These are phyloP conservation scores for Sula dactylatra DNA, from an alignment of 2,113 vertebrate genomes.

Conservation along the genomic window DNA sequence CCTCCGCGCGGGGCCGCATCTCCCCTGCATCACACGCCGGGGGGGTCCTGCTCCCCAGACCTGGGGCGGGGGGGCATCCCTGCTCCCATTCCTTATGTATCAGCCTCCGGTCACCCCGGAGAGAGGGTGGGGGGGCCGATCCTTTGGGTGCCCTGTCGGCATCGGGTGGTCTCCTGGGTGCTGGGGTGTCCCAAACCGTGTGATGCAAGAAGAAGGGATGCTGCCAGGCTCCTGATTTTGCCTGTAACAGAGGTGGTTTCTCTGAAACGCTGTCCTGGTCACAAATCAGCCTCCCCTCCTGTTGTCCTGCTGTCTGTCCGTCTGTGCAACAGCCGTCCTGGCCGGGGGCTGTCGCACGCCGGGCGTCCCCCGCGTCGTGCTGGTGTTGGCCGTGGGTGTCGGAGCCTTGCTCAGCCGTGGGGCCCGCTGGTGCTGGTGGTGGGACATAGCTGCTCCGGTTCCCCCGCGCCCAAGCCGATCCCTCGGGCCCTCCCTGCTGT, in stretches of 20 bases:
- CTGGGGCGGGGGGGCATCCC: neutral
- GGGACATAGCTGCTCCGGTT: neutral
- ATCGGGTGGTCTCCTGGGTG: neutral
- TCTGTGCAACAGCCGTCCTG: neutral
- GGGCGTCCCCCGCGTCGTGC: rapidly evolving
- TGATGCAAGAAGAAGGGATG: neutral
- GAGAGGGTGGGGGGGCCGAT: neutral
- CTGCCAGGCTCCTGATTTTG: neutral
- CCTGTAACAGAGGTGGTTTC: neutral
- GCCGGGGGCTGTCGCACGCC: neutral
- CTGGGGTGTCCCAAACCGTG: neutral
- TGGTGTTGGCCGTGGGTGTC: neutral
- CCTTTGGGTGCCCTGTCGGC: too few relatives aligned
- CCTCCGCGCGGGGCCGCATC: neutral
- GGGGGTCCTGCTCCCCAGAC: neutral
- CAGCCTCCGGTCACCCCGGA: neutral
- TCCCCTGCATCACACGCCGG: neutral
- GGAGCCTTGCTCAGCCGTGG: neutral
- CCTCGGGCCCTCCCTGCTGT: neutral
- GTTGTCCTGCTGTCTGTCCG: neutral
- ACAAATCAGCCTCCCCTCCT: neutral
- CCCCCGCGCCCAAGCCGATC: neutral
- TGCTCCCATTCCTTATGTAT: neutral
- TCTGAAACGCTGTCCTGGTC: neutral
- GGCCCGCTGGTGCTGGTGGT: neutral